These are phyloP conservation scores for Hirundichthys speculiger DNA, from an alignment of 2,113 vertebrate genomes.

Conservation along the genomic window DNA sequence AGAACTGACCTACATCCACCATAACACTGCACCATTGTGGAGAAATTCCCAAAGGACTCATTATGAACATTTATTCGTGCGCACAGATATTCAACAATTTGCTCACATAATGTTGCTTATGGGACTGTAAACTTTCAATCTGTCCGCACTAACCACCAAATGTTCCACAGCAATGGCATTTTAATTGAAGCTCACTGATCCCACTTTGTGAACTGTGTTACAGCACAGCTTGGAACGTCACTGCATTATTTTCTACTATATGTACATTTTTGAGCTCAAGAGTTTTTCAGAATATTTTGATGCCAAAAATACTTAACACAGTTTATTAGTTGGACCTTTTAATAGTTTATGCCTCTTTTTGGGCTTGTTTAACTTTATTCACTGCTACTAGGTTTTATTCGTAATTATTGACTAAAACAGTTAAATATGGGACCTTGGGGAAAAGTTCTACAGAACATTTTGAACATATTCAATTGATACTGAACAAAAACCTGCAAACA, in stretches of 20 bases:
- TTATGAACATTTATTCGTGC: slow-evolving; percentile 73
- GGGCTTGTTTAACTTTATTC: slow-evolving; percentile 6
- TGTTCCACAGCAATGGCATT: slow-evolving; percentile 24
- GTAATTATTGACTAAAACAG: slow-evolving; percentile 21
- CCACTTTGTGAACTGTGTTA: background rate
- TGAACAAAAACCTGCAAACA: background rate
- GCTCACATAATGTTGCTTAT: slow-evolving; percentile 73
- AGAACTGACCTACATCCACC: slow-evolving; percentile 77
- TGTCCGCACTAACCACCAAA: slow-evolving; percentile 24
- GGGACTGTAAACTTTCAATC: slow-evolving; percentile 61
- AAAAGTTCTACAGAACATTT: slow-evolving; percentile 22
- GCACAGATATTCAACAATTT: slow-evolving; percentile 75
- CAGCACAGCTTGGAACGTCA: background rate
- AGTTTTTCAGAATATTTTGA: background rate
- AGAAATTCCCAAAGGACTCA: slow-evolving; percentile 71
- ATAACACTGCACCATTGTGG: slow-evolving; percentile 74
- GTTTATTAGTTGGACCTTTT: background rate
- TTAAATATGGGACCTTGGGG: slow-evolving; percentile 34
- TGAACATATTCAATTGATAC: slow-evolving; percentile 18
- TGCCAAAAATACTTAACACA: background rate
- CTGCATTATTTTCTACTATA: background rate
- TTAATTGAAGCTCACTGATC: slow-evolving; percentile 3
- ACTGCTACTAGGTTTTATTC: slow-evolving; percentile 11
- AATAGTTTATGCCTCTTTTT: slow-evolving; percentile 24
- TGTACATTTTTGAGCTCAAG: background rate